These are phyloP conservation scores for Pangasius mekongensis DNA, from an alignment of 2,797 vertebrate genomes.

Conservation along the genomic window DNA sequence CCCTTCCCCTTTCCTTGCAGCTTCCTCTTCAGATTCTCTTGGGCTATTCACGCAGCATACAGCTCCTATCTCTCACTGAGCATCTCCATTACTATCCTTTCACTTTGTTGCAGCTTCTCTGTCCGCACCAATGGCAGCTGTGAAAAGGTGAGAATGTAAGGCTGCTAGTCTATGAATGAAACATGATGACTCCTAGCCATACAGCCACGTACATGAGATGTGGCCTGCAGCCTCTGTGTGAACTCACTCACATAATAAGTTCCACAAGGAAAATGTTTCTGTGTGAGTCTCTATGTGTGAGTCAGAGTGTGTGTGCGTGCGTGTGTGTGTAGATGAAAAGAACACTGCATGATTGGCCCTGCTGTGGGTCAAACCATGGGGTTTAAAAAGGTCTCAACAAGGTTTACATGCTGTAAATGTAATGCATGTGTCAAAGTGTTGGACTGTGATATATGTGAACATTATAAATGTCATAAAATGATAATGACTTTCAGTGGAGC, in stretches of 20 bases:
- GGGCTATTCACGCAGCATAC: background rate
- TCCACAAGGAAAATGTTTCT: slow-evolving; percentile 6
- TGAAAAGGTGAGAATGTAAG: slow-evolving; percentile 25
- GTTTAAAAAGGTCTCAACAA: slow-evolving; percentile 9
- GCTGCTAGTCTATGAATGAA: slow-evolving; percentile 39
- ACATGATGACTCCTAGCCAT: slow-evolving; percentile 40
- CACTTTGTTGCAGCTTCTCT: background rate
- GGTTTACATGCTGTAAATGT: slow-evolving; percentile 51
- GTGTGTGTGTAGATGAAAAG: slow-evolving; percentile 33
- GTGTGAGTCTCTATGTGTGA: background rate
- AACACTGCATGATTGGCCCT: slow-evolving; percentile 70
- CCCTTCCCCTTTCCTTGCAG: background rate
- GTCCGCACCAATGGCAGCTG: background rate
- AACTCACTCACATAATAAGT: background rate
- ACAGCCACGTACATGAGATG: slow-evolving; percentile 7
- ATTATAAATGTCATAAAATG: slow-evolving; percentile 76
- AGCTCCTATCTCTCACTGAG: background rate
- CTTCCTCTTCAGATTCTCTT: background rate
- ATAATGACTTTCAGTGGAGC: slow-evolving; percentile 63
- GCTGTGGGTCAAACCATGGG: slow-evolving; percentile 61
- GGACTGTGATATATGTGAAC: slow-evolving; percentile 69
- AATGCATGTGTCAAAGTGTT: slow-evolving; percentile 67
- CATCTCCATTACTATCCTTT: slow-evolving; percentile 24
- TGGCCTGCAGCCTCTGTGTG: slow-evolving; percentile 10
- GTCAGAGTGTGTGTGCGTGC: background rate